Conservation (phyloP, 2,113 vertebrate genomes). For the Fregetta grallaria region DNA sequence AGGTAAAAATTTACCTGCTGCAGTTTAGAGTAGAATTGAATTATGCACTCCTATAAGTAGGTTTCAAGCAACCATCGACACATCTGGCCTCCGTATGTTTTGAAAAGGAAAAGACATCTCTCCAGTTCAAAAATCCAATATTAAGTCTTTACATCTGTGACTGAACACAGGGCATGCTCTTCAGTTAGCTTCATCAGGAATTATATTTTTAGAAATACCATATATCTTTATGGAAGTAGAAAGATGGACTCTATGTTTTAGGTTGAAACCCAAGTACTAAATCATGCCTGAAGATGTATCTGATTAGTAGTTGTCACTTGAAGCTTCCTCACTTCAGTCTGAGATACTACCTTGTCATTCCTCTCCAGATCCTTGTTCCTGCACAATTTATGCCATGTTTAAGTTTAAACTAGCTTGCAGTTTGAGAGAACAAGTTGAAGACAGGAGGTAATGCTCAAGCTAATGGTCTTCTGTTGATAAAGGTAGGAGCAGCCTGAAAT, state of each 20-base stretch:
- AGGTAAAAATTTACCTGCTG: background rate
- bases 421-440: background rate
- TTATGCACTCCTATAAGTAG: background rate
- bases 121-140: background rate
- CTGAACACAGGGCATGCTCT: background rate
- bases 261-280: background rate
- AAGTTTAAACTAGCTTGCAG: background rate
- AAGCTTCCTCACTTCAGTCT: background rate
- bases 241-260: background rate
- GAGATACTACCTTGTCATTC: background rate
- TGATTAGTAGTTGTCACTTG: background rate
- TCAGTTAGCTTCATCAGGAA: background rate
- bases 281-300: background rate
- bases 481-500: background rate
- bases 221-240: background rate
- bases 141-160: background rate
- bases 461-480: background rate
- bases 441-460: accelerated
- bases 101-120: background rate
- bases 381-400: background rate
- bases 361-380: background rate
- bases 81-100: background rate
- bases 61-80: background rate
- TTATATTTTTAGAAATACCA: background rate
- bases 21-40: background rate